These are phyloP conservation scores for Chaetodon trifasciatus DNA, from an alignment of 2,797 vertebrate genomes.

Conservation along the genomic window DNA sequence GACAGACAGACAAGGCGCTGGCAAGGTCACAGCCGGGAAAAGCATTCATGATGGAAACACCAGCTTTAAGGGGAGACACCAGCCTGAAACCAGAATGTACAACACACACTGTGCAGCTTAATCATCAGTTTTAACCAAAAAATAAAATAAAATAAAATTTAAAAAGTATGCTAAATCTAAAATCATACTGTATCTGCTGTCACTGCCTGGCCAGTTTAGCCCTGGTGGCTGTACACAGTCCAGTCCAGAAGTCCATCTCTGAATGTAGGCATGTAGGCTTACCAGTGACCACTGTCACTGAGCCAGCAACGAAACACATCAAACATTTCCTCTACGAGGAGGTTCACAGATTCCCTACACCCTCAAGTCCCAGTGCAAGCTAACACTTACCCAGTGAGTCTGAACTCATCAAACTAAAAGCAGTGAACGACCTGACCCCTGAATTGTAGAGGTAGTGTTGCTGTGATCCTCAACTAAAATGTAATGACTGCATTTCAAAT, in stretches of 20 bases:
- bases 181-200: neutral
- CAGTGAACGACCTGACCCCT: neutral
- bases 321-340: no score
- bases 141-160: neutral
- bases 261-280: neutral
- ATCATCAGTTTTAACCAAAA: constrained; percentile 10
- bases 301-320: no score
- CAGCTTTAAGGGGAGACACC: constrained; percentile 48
- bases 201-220: neutral
- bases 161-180: neutral
- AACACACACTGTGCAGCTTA: neutral
- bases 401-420: neutral
- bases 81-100: constrained; percentile 20
- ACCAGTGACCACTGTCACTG: neutral
- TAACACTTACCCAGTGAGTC: neutral
- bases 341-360: neutral
- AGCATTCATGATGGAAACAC: constrained; percentile 84
- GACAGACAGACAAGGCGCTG: constrained; percentile 82
- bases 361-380: neutral
- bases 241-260: neutral
- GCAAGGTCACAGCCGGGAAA: constrained; percentile 90
- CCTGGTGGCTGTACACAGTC: neutral
- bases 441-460: neutral
- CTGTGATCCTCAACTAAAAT: neutral
- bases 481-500: constrained; percentile 1